Percentiles rank a stretch among this genome's conserved stretches.
These are phyloP conservation scores for Frankliniella intonsa DNA, from an alignment of 2,888 invertebrate genomes.

Conservation along the genomic window DNA sequence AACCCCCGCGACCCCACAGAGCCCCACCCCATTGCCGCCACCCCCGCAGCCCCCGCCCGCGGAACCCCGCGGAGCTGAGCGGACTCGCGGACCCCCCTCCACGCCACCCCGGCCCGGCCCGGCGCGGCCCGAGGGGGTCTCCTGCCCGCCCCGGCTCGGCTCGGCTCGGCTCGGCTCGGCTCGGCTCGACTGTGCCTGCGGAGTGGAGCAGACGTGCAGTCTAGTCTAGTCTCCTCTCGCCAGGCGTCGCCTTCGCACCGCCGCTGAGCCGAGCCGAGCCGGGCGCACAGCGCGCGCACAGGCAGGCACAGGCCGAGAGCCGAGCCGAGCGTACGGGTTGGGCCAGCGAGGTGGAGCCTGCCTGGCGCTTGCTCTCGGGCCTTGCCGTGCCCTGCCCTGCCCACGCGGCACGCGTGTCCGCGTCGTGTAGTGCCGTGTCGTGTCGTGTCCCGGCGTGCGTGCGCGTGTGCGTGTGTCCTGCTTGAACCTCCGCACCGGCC, in stretches of 20 bases:
- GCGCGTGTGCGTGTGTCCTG: too few relatives aligned
- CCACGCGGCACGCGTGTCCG: not conserved
- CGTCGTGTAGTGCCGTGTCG: not conserved
- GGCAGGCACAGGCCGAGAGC: not conserved
- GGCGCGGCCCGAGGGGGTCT: not conserved
- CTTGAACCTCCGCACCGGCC: not conserved
- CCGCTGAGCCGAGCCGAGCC: not conserved
- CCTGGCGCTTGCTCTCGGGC: not conserved
- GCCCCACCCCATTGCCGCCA: not conserved
- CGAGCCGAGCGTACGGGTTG: not conserved
- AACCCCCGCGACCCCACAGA: not conserved
- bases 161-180: not conserved
- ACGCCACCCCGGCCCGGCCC: not conserved
- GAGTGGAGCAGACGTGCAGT: conserved; percentile 8
- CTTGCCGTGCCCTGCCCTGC: not conserved
- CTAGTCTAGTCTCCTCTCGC: conserved; percentile 6
- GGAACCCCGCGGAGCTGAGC: not conserved
- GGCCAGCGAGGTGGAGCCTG: not conserved
- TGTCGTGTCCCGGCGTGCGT: too few relatives aligned
- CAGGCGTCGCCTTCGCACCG: not conserved
- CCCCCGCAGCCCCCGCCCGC: not conserved
- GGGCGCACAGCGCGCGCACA: not conserved
- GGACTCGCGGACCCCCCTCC: not conserved
- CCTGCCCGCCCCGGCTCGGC: not conserved
- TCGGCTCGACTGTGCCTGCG: not conserved